These are phyloP conservation scores for Ophthalmolycus amberensis DNA, from an alignment of 2,113 vertebrate species.

Conservation along the genomic window DNA sequence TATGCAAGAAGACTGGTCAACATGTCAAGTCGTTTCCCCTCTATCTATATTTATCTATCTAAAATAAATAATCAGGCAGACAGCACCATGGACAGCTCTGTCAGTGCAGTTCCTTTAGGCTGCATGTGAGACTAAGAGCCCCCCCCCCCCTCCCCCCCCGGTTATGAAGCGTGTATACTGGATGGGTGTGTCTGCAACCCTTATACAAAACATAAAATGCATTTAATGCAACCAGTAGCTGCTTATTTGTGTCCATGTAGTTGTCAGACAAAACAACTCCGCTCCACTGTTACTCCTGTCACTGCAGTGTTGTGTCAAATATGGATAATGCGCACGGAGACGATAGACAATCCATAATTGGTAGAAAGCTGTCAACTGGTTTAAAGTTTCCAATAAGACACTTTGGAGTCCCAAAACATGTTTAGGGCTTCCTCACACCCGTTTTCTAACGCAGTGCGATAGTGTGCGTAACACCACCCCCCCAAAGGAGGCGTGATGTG, in stretches of 20 bases:
- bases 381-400: background rate
- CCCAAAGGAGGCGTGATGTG: constrained; percentile 54
- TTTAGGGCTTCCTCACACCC: constrained; percentile 19
- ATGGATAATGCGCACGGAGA: background rate
- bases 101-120: background rate
- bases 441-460: constrained; percentile 15
- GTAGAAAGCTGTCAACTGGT: background rate
- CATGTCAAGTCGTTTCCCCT: background rate
- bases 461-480: constrained; percentile 54
- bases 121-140: background rate
- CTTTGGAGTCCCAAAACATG: background rate
- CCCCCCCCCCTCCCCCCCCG: too few relatives aligned
- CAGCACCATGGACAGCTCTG: constrained; percentile 76
- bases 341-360: background rate
- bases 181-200: background rate
- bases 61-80: background rate
- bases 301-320: background rate
- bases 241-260: background rate
- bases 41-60: background rate
- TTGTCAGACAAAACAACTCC: background rate
- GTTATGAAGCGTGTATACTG: background rate
- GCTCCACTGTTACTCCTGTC: background rate
- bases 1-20: background rate
- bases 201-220: background rate
- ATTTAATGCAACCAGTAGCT: background rate